These are phyloP conservation scores for Lithophane socia DNA, from an alignment of 2,888 invertebrate species.

Conservation along the genomic window DNA sequence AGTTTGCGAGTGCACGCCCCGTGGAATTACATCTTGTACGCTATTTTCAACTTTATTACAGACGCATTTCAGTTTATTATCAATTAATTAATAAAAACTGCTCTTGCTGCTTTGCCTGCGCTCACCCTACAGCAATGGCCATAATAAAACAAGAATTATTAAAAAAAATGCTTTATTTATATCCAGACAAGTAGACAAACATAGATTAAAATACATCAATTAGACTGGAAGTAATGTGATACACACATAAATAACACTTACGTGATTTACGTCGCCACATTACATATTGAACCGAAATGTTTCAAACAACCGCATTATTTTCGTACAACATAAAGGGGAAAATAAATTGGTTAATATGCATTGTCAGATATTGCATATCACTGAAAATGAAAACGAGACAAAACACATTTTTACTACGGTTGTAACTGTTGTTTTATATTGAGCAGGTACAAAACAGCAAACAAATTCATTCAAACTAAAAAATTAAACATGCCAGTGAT, in stretches of 20 bases:
- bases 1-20: neutral
- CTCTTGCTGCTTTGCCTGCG: neutral
- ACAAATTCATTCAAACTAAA: conserved; percentile 59
- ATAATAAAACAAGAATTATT: conserved; percentile 4
- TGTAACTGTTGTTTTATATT: conserved; percentile 30
- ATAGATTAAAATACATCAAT: conserved; percentile 53
- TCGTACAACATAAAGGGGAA: conserved; percentile 6
- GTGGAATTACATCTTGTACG: neutral
- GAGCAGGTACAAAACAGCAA: conserved; percentile 82
- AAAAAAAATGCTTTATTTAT: conserved; percentile 61
- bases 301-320: conserved; percentile 15
- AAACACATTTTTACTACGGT: conserved; percentile 20
- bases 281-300: conserved; percentile 19
- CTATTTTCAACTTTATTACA: neutral
- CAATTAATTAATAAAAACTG: neutral
- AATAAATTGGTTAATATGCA: neutral
- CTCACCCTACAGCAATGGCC: neutral
- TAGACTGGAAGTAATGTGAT: conserved; percentile 48
- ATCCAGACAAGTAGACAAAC: conserved; percentile 61
- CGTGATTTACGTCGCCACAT: conserved; percentile 37
- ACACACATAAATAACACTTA: conserved; percentile 28
- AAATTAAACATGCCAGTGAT: conserved; percentile 61
- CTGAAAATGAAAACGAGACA: conserved; percentile 41
- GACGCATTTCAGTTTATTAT: too few relatives aligned
- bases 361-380: conserved; percentile 5